These are phyloP conservation scores for Platichthys stellatus DNA, from an alignment of 2,113 vertebrate species.

Conservation along the genomic window DNA sequence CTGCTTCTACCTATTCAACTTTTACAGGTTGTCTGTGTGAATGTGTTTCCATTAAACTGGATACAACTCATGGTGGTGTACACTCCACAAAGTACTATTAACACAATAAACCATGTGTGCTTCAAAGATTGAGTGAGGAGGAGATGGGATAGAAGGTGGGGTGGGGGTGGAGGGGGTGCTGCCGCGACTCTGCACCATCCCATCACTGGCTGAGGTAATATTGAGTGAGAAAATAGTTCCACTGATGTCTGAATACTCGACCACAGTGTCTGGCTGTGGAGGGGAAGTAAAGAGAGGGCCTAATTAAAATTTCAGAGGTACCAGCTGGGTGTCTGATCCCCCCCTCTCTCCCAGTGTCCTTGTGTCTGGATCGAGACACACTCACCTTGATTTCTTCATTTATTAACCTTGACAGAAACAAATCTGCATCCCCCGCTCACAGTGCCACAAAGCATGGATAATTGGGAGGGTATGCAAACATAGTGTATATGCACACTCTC, in stretches of 20 bases:
- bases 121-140: conserved; percentile 23
- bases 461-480: conserved; percentile 59
- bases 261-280: conserved; percentile 66
- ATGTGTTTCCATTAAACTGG: conserved; percentile 19
- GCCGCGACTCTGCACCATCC: conserved; percentile 49
- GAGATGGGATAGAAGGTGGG: conserved; percentile 18
- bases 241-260: conserved; percentile 57
- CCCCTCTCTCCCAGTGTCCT: conserved; percentile 52
- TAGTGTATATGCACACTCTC: conserved; percentile 41
- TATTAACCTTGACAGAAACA: conserved; percentile 82
- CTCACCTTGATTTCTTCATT: conserved; percentile 80
- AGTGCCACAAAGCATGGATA: conserved; percentile 61
- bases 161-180: not conserved
- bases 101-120: conserved; percentile 49
- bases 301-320: conserved; percentile 80
- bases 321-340: conserved; percentile 72
- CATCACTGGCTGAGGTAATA: conserved; percentile 52
- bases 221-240: conserved; percentile 60
- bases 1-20: too few species aligned
- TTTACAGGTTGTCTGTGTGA: too few species aligned
- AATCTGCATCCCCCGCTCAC: conserved; percentile 64
- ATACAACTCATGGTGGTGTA: conserved; percentile 13
- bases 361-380: conserved; percentile 74
- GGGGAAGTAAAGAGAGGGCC: conserved; percentile 65
- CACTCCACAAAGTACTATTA: conserved; percentile 28